Conservation (phyloP, 2,113 vertebrate genomes). For the Rhizomys pruinosus region DNA sequence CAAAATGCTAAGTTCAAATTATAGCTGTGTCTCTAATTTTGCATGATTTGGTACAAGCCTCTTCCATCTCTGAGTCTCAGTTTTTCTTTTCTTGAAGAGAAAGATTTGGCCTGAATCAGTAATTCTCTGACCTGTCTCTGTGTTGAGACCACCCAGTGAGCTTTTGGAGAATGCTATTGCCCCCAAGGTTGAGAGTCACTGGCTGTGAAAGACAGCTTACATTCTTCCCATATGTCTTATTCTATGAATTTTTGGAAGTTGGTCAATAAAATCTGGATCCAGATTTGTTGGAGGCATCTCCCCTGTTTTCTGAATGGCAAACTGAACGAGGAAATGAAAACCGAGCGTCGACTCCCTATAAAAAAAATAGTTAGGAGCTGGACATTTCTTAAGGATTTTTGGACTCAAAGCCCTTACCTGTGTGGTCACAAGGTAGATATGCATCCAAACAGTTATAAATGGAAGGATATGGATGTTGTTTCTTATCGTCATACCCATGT, state of each 20-base stretch:
- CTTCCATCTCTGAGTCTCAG: background rate
- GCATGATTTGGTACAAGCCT: background rate
- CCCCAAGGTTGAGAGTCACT: background rate
- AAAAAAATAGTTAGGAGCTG: background rate
- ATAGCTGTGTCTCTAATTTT: background rate
- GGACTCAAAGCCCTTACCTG: background rate
- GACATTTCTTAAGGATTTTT: background rate
- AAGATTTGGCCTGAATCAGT: background rate
- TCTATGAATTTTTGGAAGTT: background rate
- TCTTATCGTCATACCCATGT: background rate
- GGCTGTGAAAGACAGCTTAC: background rate
- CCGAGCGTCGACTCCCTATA: background rate
- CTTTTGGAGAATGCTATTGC: background rate
- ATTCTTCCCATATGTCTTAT: background rate
- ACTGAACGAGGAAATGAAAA: slow-evolving; percentile 42
- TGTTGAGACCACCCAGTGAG: background rate
- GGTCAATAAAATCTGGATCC: background rate
- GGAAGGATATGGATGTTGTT: background rate
- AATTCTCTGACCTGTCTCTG: background rate
- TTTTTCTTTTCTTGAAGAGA: background rate
- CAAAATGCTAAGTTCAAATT: background rate
- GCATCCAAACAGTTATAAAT: background rate
- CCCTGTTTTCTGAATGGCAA: slow-evolving; percentile 1
- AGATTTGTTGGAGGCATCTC: background rate
- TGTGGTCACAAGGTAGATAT: background rate